Percentiles rank a stretch among this genome's conserved stretches.
These are phyloP conservation scores for Amazona vittata DNA, from an alignment of 2,113 vertebrate species.

Conservation along the genomic window DNA sequence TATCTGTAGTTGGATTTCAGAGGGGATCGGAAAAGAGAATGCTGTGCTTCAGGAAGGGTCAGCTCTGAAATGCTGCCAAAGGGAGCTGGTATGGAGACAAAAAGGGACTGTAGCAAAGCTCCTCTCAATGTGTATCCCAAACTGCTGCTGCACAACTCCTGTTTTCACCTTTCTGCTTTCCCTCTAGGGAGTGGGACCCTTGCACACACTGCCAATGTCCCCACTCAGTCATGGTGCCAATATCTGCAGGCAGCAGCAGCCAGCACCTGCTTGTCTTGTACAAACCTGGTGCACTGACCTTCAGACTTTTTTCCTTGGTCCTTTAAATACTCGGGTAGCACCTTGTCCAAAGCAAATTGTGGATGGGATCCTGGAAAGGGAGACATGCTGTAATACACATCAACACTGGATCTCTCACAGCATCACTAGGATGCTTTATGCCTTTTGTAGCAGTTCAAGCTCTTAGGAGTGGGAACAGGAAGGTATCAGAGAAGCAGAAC, in stretches of 20 bases:
- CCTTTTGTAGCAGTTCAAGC: neutral
- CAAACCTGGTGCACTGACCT: neutral
- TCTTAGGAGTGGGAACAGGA: neutral
- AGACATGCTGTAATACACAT: neutral
- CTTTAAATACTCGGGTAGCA: conserved; percentile 84
- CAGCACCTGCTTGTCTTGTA: neutral
- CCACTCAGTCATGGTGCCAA: fast-evolving
- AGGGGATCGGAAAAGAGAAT: neutral
- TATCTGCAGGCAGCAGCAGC: fast-evolving
- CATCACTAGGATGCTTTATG: neutral
- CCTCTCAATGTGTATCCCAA: neutral
- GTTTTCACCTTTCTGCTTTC: neutral
- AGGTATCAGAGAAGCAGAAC: neutral
- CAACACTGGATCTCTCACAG: neutral
- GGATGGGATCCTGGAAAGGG: conserved; percentile 78
- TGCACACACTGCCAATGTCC: fast-evolving
- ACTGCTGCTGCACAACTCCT: neutral
- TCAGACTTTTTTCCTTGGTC: conserved; percentile 80
- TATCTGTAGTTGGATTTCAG: neutral
- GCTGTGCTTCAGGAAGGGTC: neutral
- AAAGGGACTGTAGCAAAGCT: neutral
- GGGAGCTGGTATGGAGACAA: neutral
- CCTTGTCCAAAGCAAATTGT: conserved; percentile 87
- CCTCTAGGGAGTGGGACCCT: neutral
- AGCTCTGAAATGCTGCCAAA: neutral